These are phyloP conservation scores for Argya squamiceps DNA, from an alignment of 2,797 vertebrate species.

Conservation along the genomic window DNA sequence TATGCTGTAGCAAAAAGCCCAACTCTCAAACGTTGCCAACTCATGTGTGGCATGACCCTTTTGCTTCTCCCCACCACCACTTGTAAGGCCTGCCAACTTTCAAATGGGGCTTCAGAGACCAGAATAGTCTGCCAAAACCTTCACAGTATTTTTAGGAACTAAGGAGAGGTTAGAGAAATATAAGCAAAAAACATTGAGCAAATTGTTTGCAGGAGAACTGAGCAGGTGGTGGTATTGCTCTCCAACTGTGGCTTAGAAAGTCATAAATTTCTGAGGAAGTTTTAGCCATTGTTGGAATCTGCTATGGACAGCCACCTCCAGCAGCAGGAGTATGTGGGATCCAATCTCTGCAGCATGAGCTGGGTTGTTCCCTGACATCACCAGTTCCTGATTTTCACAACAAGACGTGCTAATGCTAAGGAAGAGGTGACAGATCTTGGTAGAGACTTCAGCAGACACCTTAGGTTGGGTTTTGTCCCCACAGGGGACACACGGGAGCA, in stretches of 20 bases:
- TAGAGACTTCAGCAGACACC: neutral
- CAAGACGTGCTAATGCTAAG: neutral
- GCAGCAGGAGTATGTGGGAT: rapidly evolving
- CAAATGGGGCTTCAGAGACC: neutral
- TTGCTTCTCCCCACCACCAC: neutral
- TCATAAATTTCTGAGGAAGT: neutral
- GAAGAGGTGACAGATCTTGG: neutral
- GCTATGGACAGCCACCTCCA: neutral
- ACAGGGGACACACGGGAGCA: rapidly evolving
- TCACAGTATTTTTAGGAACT: neutral
- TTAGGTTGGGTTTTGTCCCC: neutral
- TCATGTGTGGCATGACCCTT: neutral
- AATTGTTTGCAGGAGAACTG: neutral
- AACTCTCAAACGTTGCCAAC: neutral
- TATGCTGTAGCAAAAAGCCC: neutral
- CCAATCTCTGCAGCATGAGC: neutral
- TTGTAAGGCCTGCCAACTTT: neutral
- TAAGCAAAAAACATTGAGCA: rapidly evolving
- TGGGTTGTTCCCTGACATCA: neutral
- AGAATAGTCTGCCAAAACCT: neutral
- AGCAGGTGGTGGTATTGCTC: too few relatives aligned
- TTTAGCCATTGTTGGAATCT: neutral
- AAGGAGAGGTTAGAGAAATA: neutral
- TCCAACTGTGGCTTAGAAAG: neutral
- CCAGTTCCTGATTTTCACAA: neutral